Conservation (phyloP, 92 coral and sea anemone genomes). For the Umimayanthus kanabou region DNA sequence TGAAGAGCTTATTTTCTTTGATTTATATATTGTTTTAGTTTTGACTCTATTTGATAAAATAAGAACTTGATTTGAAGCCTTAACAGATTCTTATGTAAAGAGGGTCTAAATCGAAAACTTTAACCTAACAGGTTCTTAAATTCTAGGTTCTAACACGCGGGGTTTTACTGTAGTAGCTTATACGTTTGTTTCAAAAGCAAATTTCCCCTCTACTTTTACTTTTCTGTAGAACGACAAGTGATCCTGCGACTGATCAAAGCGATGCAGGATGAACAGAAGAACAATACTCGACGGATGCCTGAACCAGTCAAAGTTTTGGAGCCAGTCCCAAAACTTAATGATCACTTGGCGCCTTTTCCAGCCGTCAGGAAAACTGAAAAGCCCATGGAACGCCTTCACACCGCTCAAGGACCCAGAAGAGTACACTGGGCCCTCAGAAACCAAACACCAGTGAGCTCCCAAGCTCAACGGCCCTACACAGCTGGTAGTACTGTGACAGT, state of each 20-base stretch:
- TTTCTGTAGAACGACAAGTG: slow-evolving; percentile 28
- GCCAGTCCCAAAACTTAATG: slow-evolving; percentile 14
- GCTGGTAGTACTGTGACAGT: slow-evolving; percentile 13
- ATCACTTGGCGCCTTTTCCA: slow-evolving; percentile 14
- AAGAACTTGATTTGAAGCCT: no score
- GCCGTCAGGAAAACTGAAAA: neutral
- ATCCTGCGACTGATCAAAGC: slow-evolving; percentile 25
- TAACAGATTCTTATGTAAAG: no score
- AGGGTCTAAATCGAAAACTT: no score
- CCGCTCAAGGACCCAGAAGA: slow-evolving; percentile 4
- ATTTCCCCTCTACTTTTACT: no score
- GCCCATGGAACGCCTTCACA: slow-evolving; percentile 7
- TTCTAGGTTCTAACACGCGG: no score
- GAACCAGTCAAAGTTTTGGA: slow-evolving; percentile 18
- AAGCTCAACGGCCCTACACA: slow-evolving; percentile 14
- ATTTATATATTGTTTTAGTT: no score
- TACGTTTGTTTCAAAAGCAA: neutral
- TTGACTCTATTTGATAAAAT: no score
- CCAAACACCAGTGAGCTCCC: slow-evolving; percentile 1
- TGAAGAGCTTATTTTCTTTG: no score
- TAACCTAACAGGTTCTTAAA: no score
- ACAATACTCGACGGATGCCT: neutral
- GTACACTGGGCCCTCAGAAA: slow-evolving; percentile 27
- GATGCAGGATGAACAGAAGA: slow-evolving; percentile 20
- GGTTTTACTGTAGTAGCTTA: neutral